Base-by-base conservation (phyloP, 2,113 vertebrate species). In the Heterocephalus glaber region DNA sequence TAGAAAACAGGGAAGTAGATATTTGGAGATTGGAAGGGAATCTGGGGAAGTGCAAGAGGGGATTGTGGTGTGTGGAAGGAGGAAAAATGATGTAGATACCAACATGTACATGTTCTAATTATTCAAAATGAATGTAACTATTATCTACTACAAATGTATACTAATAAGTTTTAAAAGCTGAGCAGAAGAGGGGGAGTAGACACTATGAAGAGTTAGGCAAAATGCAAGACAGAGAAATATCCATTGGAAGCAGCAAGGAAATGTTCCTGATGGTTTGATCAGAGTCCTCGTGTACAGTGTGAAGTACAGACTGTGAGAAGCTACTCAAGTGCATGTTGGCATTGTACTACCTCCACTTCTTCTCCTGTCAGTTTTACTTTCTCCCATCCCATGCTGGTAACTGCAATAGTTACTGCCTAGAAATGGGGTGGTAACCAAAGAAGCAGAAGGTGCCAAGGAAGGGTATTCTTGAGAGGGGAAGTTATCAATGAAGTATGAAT, bases 261-360 rank as follows among this genome's bases (percentile, higher is more conserved):
- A 1, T 5, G 1, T 49, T 8, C 3, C 19, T 44, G 13, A 35
- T 38, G 17, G 20, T 28, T 1, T 56, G 68, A 12, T 10, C 38
- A 49, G 30, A 49, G 8, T 28, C n/a, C 7, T 3, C 30, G 72
- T 11, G 41, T 41, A 30, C 12, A 16, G 41, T 16, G 17, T 41
- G 35, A 26, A 20, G 20, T 1, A 7, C 0, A n/a, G 30, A 44
- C 16, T 8, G 17, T 17, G 0, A 54, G n/a, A n/a, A n/a, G 66
- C 38, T 44, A 0, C 33, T n/a, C 4, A 0, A 1, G 2, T 5
- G 17, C 38, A 24, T 5, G 8, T 5, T 9, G 33, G 8, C 33
- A 24, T 20, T 7, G 1, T 35, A 24, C 19, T 12, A 12, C 35
- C 7, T 33, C 16, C 49, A 22, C 7, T 9, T 38, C 65, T 22